Evolutionary conservation across 1,140 invertebrate genomes (phyloP).

Genomic region (Diachasmimorpha longicaudata): DNA sequence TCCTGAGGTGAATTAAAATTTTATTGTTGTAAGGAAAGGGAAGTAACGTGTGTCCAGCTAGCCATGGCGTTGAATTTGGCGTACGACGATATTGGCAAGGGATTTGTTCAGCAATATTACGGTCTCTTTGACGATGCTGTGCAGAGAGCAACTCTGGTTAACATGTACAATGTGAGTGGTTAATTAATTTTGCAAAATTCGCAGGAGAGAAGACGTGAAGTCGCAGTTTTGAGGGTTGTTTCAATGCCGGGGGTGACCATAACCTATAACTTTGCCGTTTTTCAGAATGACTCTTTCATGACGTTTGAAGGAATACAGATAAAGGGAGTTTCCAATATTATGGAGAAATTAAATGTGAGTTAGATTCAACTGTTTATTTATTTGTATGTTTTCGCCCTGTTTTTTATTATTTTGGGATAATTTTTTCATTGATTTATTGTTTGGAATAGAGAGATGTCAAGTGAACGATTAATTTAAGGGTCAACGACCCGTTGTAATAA

Average conservation of each 20-base stretch:
- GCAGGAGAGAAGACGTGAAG: not conserved
- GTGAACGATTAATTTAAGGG: no score
- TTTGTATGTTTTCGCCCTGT: not conserved
- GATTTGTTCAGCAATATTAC: constrained; percentile 94
- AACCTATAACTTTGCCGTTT: constrained; percentile 41
- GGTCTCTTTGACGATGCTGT: constrained; percentile 85
- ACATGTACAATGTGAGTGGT: constrained; percentile 90
- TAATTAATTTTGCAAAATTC: constrained; percentile 17
- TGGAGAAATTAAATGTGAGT: constrained; percentile 92
- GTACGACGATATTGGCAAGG: constrained; percentile 90
- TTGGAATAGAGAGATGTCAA: no score
- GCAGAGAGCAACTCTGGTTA: constrained; percentile 80
- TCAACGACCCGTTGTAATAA: no score
- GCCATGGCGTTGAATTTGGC: constrained; percentile 84
- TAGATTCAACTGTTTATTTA: not conserved
- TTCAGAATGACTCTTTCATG: constrained; percentile 89
- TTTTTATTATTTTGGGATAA: not conserved
- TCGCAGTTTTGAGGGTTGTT: no score
- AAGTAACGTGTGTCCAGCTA: constrained; percentile 29
- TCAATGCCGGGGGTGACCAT: constrained; percentile 3
- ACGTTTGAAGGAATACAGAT: constrained; percentile 93
- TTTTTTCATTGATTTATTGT: not conserved
- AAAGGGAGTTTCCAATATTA: constrained; percentile 89
- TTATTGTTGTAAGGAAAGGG: constrained; percentile 27
- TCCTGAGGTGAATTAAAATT: constrained; percentile 17